Evolutionary conservation across 2,113 vertebrate genomes (phyloP).

Genomic region (Urocynchramus pylzowi): DNA sequence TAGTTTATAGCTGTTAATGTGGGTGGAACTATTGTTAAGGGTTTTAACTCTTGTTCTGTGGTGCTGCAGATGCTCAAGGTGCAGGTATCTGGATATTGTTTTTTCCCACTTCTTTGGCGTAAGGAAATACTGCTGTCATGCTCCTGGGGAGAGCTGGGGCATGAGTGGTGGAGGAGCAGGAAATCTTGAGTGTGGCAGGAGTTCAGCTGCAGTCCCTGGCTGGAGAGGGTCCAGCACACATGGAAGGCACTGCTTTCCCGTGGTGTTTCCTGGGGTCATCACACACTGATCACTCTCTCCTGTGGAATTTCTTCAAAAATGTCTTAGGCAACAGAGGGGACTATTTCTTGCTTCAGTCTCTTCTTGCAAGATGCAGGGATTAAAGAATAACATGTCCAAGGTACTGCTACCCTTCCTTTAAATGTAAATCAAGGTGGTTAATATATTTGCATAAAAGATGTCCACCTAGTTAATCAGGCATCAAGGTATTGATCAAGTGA

Average conservation of each 20-base stretch:
- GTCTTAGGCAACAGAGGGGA: neutral
- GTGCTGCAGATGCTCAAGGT: neutral
- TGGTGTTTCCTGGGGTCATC: fast-evolving
- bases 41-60: neutral
- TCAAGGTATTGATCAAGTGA: neutral
- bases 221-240: neutral
- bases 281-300: neutral
- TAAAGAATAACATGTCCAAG: neutral
- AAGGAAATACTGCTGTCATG: neutral
- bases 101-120: neutral
- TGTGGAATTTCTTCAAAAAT: neutral
- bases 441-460: neutral
- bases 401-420: neutral
- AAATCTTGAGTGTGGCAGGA: neutral
- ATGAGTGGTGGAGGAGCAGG: fast-evolving
- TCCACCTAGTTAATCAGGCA: neutral
- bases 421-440: neutral
- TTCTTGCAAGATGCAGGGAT: neutral
- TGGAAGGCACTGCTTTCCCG: neutral
- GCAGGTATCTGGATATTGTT: neutral
- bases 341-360: neutral
- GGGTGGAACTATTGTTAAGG: neutral
- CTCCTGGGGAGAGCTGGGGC: neutral
- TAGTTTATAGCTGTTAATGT: neutral
- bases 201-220: neutral